phyloP scores from a whole-genome alignment of 2,888 invertebrate species.

The Aphodius sticticus region DNA sequence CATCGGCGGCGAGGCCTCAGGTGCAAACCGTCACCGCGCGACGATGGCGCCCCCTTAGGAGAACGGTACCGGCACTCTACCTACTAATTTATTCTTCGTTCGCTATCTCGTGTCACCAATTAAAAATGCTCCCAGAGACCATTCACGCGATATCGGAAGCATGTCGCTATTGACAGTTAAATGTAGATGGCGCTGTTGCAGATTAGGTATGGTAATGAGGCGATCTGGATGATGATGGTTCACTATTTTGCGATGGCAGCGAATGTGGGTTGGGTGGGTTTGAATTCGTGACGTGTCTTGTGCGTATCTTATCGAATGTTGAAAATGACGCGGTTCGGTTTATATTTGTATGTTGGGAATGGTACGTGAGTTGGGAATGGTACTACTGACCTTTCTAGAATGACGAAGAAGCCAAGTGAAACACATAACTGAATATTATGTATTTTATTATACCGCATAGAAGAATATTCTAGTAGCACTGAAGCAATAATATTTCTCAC shows the following conservation, averaged over 20 bases:
- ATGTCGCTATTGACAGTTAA: constrained; percentile 4
- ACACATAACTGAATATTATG: too few relatives aligned
- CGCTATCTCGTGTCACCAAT: constrained; percentile 4
- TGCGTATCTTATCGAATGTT: too few relatives aligned
- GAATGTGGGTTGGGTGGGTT: background rate
- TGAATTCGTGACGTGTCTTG: too few relatives aligned
- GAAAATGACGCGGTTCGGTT: too few relatives aligned
- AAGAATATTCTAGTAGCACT: too few relatives aligned
- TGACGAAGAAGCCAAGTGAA: too few relatives aligned
- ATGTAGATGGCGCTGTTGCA: background rate
- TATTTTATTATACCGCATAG: too few relatives aligned
- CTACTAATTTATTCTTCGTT: background rate
- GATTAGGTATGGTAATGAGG: background rate
- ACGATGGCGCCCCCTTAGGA: background rate
- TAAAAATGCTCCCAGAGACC: background rate
- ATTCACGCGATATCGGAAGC: background rate
- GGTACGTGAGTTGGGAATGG: too few relatives aligned
- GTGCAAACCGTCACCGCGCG: constrained; percentile 4
- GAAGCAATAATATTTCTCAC: too few relatives aligned
- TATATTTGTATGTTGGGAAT: too few relatives aligned
- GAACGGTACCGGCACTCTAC: background rate
- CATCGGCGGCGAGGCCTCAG: background rate
- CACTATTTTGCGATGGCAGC: background rate
- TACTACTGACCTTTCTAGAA: too few relatives aligned
- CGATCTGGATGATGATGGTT: background rate